Evolutionary conservation across 2,888 invertebrate genomes (phyloP), one percentile per base, ranked within the genome.

Genomic region (Drosophila nigricruria): DNA sequence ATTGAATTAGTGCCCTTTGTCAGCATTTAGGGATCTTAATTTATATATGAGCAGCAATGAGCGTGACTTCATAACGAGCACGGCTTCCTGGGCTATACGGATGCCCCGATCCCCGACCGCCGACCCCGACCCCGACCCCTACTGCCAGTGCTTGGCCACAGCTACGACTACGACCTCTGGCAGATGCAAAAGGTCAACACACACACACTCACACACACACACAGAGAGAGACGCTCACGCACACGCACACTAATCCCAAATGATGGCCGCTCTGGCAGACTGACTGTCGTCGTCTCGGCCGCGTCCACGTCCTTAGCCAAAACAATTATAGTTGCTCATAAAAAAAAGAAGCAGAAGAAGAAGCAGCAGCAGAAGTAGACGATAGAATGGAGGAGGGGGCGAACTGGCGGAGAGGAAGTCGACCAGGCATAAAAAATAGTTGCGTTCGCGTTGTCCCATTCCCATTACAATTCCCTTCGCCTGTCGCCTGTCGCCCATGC

Each of bases 1-100:
- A 70, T 88, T 88, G 88, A 89, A 87, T 88, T 87, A 89, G 85
- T 81, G 90, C 71, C 87, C 88, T 89, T 88, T 89, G 90, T 89
- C 81, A 88, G 86, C 86, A 69, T 87, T 87, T 85, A 88, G 90
- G 90, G 87, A 87, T 87, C 88, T 87, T 85, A 89, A 87, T 85
- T 87, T 87, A 89, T 87, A 83, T 83, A 74, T 66, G 62, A 65
- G 67, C 67, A 58, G 82, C 73, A 82, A 82, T 77, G 74, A 86
- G 89, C 86, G 88, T 87, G 89, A 88, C 89, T 78, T 72, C 75
- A 79, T 89, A 88, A 85, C 83, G 81, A 85, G 88, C 82, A 89
- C 79, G 89, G 85, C 63, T 83, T 77, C 86, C 81, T 81, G 67
- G 64, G 47, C 49, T 42, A 47, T 60, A 38, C 65, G 63, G 61